A percentile compares a stretch with the other conserved stretches of the same genome.
Evolutionary conservation across 2,797 vertebrate genomes (phyloP).

Genomic region (Synaphobranchus kaupii): DNA sequence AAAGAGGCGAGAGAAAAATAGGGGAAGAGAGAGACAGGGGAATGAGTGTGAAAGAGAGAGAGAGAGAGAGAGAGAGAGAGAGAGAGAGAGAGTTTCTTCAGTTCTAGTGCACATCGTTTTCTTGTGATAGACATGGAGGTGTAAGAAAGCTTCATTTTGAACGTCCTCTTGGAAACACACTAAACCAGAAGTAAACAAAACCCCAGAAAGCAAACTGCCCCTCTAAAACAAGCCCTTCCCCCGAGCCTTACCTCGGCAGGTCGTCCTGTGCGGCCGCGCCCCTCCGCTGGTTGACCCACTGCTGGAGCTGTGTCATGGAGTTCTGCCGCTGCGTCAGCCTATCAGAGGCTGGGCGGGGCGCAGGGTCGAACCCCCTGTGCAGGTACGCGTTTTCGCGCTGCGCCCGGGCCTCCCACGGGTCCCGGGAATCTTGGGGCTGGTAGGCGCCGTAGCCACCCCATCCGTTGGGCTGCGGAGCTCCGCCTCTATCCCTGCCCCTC

Average conservation of each 20-base stretch:
- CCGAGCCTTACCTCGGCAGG: slow-evolving; percentile 76
- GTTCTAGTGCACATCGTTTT: not conserved
- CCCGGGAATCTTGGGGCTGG: slow-evolving; percentile 58
- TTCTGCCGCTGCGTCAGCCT: slow-evolving; percentile 90
- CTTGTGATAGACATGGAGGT: not conserved
- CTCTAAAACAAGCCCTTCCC: not conserved
- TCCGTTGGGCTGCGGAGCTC: slow-evolving; percentile 72
- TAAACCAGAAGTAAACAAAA: not conserved
- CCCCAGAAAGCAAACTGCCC: not conserved
- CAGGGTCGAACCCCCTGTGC: slow-evolving; percentile 75
- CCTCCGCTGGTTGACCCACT: slow-evolving; percentile 92
- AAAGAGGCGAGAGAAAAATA: not conserved
- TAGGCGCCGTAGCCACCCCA: slow-evolving; percentile 71
- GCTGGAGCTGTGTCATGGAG: slow-evolving; percentile 93
- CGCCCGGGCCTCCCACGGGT: slow-evolving; percentile 50
- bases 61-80: not conserved
- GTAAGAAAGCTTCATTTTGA: not conserved
- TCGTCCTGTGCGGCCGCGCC: slow-evolving; percentile 76
- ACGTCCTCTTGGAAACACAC: too few species aligned
- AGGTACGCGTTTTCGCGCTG: slow-evolving; percentile 70
- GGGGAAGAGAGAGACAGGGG: not conserved
- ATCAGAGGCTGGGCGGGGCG: slow-evolving; percentile 76
- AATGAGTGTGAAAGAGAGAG: not conserved
- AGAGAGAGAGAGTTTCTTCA: not conserved
- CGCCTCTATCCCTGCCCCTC: slow-evolving; percentile 26